These are phyloP conservation scores for Drosophila siamana DNA, from an alignment of 2,888 invertebrate genomes.

Conservation along the genomic window DNA sequence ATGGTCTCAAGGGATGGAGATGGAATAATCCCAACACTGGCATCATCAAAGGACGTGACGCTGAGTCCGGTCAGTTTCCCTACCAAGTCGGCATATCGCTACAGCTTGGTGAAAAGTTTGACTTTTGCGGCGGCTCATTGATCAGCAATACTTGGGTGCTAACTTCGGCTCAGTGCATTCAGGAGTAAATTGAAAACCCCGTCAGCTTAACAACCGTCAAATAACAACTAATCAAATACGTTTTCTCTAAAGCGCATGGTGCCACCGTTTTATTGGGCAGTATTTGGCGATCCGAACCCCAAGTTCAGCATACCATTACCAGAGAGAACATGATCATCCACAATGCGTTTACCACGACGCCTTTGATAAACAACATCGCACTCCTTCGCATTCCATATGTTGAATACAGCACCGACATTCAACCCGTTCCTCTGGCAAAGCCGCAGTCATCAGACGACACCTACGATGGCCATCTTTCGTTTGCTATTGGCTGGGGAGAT, in stretches of 20 bases:
- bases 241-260: background rate
- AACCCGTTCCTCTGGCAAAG: background rate
- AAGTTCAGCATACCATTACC: background rate
- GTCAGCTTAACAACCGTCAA: background rate
- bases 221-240: background rate
- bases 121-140: background rate
- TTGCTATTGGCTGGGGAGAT: background rate
- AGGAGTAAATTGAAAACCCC: too few species aligned
- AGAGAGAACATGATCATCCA: background rate
- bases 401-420: background rate
- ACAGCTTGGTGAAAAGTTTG: too few species aligned
- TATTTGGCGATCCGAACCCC: fast-evolving
- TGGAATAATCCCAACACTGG: background rate
- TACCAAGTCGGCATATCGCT: background rate
- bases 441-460: background rate
- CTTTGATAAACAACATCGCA: background rate
- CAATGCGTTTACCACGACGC: background rate
- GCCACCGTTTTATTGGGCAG: background rate
- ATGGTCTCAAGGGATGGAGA: background rate
- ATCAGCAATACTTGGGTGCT: background rate
- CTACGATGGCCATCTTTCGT: background rate
- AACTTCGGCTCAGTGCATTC: background rate
- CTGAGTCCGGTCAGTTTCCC: background rate
- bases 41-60: background rate
- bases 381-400: background rate